These are phyloP conservation scores for Brachynemurus nebulosus DNA, from an alignment of 2,888 invertebrate species.

Conservation along the genomic window DNA sequence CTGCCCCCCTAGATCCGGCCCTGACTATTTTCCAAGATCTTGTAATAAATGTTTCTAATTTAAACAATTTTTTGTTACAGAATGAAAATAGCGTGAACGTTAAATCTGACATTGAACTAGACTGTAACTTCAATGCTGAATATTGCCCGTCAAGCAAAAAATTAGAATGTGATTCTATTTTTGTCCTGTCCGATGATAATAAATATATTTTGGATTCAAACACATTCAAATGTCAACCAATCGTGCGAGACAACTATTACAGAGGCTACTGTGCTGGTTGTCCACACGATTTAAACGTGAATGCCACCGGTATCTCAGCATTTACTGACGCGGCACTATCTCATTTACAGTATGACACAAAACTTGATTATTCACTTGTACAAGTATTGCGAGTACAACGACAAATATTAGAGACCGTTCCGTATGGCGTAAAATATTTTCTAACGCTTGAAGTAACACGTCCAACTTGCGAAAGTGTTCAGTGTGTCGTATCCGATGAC, in stretches of 20 bases:
- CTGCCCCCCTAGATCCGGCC: too few relatives aligned
- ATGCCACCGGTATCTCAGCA: constrained; percentile 36
- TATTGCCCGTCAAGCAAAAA: neutral
- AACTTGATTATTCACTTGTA: constrained; percentile 26
- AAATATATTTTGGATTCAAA: neutral
- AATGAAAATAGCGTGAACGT: neutral
- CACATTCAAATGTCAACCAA: constrained; percentile 1
- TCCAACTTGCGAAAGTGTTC: constrained; percentile 30
- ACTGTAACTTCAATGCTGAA: constrained; percentile 2
- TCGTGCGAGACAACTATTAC: constrained; percentile 15
- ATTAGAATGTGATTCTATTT: neutral
- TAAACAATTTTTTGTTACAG: constrained; percentile 1
- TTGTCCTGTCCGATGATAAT: neutral
- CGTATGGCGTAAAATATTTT: constrained; percentile 42
- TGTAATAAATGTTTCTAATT: too few relatives aligned
- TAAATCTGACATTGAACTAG: neutral
- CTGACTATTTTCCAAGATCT: too few relatives aligned
- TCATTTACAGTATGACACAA: constrained; percentile 27
- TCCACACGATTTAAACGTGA: constrained; percentile 34
- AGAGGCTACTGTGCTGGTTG: constrained; percentile 37
- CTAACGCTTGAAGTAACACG: constrained; percentile 37
- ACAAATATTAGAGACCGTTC: constrained; percentile 41
- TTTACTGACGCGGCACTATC: constrained; percentile 35
- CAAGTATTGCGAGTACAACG: constrained; percentile 40
- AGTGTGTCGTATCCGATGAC: constrained; percentile 22